phyloP scores from a whole-genome alignment of 2,888 invertebrate species.

The Diarsia mendica region DNA sequence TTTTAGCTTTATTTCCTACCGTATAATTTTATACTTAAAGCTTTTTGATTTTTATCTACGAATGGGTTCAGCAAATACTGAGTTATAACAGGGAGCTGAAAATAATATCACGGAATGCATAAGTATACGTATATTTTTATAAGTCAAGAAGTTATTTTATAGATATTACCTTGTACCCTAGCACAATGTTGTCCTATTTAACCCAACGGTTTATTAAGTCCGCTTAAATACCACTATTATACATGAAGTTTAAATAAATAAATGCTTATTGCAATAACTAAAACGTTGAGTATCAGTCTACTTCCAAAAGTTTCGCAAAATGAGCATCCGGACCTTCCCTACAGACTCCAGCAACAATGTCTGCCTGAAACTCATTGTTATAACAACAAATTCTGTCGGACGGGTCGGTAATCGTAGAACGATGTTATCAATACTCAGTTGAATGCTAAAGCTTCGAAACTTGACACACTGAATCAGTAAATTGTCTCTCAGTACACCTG shows the following conservation, averaged over 20 bases:
- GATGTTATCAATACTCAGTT: neutral
- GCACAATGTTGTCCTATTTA: too few species aligned
- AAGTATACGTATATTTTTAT: too few species aligned
- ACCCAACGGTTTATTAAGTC: too few species aligned
- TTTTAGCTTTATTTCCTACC: neutral
- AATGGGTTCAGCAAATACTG: too few species aligned
- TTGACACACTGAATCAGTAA: conserved; percentile 2
- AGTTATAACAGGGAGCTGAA: neutral
- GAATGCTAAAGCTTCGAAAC: neutral
- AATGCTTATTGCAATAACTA: neutral
- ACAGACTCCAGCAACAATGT: neutral
- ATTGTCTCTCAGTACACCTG: neutral
- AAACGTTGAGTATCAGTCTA: neutral
- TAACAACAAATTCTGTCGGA: neutral
- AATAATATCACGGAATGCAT: neutral
- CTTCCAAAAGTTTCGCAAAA: neutral
- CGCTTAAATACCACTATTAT: too few species aligned
- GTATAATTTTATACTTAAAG: too few species aligned
- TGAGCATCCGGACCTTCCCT: neutral
- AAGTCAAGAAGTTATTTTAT: too few species aligned
- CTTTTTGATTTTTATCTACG: too few species aligned
- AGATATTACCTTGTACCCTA: too few species aligned
- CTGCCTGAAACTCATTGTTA: conserved; percentile 4
- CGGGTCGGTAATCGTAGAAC: neutral
- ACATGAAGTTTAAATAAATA: too few species aligned